These are phyloP conservation scores for Monarcha castaneiventris DNA, from an alignment of 2,113 vertebrate genomes.

Conservation along the genomic window DNA sequence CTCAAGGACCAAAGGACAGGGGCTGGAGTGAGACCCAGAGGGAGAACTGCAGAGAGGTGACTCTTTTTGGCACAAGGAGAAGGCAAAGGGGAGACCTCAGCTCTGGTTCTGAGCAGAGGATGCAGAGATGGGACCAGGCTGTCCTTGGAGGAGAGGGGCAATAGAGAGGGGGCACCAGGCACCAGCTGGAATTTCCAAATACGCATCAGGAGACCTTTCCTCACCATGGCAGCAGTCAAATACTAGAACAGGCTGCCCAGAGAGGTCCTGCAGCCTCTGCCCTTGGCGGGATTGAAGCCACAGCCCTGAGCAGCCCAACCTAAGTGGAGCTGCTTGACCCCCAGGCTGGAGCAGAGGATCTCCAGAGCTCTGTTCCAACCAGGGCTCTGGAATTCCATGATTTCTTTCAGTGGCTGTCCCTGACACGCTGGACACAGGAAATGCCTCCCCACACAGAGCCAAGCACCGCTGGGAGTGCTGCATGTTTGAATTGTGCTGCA, in stretches of 20 bases:
- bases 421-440: accelerated
- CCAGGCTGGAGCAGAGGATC: not conserved
- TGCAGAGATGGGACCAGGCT: not conserved
- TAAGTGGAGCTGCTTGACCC: not conserved
- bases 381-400: not conserved
- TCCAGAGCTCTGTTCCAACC: not conserved
- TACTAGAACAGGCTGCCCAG: not conserved
- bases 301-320: not conserved
- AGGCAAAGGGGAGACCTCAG: not conserved
- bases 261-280: not conserved
- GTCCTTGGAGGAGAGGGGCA: not conserved
- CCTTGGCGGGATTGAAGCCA: not conserved
- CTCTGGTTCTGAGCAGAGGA: not conserved
- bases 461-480: not conserved
- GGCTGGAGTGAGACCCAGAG: not conserved
- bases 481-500: not conserved
- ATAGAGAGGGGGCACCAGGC: not conserved
- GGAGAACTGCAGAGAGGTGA: not conserved
- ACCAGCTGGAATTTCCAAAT: not conserved
- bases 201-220: not conserved
- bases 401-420: not conserved
- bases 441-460: not conserved
- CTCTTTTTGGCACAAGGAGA: not conserved
- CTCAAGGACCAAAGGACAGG: not conserved
- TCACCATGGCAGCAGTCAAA: not conserved